phyloP scores from a whole-genome alignment of 2,797 vertebrate species.

The Microctenopoma lineatum region DNA sequence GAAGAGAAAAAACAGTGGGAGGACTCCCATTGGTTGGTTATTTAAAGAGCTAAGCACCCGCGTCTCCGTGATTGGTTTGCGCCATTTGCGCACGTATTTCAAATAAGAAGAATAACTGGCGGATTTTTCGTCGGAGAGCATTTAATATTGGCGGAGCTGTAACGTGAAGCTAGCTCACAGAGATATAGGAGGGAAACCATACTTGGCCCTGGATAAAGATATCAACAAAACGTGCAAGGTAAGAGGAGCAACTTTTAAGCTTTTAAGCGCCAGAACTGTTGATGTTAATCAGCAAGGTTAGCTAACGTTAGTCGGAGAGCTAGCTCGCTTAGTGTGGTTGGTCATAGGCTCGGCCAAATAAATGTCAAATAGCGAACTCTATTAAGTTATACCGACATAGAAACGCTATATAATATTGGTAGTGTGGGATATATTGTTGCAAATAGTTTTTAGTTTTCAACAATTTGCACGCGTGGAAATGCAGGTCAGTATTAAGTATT shows the following conservation, averaged over 20 bases:
- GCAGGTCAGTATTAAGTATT: fast-evolving
- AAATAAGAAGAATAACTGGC: constrained; percentile 72
- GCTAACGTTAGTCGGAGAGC: background rate
- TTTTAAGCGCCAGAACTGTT: fast-evolving
- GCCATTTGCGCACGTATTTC: constrained; percentile 79
- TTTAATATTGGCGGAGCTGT: background rate
- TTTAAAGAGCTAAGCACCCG: constrained; percentile 62
- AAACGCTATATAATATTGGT: too few relatives aligned
- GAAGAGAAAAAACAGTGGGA: background rate
- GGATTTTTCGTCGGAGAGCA: constrained; percentile 50
- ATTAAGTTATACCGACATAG: background rate
- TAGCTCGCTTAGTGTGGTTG: background rate
- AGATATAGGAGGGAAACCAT: background rate
- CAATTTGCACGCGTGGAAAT: constrained; percentile 24
- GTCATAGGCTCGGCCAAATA: too few relatives aligned
- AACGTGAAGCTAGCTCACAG: background rate
- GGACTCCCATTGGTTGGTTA: constrained; percentile 57
- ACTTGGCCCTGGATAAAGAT: background rate
- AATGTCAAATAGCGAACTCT: too few relatives aligned
- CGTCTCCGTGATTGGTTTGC: constrained; percentile 68
- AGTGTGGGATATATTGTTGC: background rate
- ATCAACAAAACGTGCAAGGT: constrained; percentile 10
- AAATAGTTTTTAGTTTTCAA: background rate
- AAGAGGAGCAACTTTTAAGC: background rate
- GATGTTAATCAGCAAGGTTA: background rate